Evolutionary conservation across 92 coral and sea anemone species (phyloP), one percentile per base, ranked within the genome.

Genomic region (Desmophyllum pertusum): DNA sequence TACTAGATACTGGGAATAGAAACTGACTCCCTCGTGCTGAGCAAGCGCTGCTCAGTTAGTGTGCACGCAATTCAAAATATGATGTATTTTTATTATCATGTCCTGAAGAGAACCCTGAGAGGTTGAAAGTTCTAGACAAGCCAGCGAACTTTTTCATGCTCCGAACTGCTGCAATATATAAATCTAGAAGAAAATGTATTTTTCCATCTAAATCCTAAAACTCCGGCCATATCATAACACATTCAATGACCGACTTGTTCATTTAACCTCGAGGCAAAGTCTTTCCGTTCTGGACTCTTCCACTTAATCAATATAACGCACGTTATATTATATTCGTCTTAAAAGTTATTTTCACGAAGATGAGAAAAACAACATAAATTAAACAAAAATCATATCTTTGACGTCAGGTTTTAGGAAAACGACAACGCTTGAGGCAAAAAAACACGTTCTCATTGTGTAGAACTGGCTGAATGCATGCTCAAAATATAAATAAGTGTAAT

Each of bases 231-330:
- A 48, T 48, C 19, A 48, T 48, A 14, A 13, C 13, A 13, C 53
- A 2, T 48, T 59, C n/a, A 27, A 8, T 10, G 35, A 27, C 33
- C 35, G 11, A n/a, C n/a, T n/a, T 59, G 65, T n/a, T n/a, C n/a
- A n/a, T n/a, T n/a, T n/a, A n/a, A n/a, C 33, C 65, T 59, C 15
- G 31, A 59, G 65, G 65, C 65, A 59, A 59, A 59, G 65, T n/a
- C n/a, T n/a, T n/a, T n/a, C n/a, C n/a, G n/a, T n/a, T n/a, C n/a
- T n/a, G n/a, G n/a, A n/a, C n/a, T n/a, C n/a, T n/a, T n/a, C n/a
- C n/a, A n/a, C n/a, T n/a, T n/a, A n/a, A n/a, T n/a, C n/a, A n/a
- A n/a, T n/a, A n/a, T n/a, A n/a, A n/a, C n/a, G n/a, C n/a, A n/a
- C n/a, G 27, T 59, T 33, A 59, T 6, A 29, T 25, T 7, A 27